A percentile compares a stretch with the other conserved stretches of the same genome.
These are phyloP conservation scores for Trachelipus rathkii DNA, from an alignment of 1,140 invertebrate species.

Conservation along the genomic window DNA sequence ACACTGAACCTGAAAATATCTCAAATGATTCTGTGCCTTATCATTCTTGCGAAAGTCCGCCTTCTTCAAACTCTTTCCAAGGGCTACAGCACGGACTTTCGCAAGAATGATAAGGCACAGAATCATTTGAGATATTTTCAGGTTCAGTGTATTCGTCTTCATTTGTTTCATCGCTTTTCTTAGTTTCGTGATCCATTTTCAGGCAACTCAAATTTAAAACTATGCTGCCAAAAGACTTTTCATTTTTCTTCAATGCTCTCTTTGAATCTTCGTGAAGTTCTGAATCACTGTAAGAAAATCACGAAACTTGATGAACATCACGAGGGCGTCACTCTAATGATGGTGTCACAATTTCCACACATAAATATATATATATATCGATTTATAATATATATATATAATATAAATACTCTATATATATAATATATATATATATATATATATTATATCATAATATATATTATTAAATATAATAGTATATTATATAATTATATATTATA, in stretches of 20 bases:
- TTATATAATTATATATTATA: no score
- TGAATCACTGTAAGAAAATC: slow-evolving; percentile 9
- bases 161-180: not conserved
- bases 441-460: no score
- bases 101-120: not conserved
- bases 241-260: slow-evolving; percentile 34
- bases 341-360: no score
- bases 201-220: slow-evolving; percentile 33
- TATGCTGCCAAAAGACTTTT: slow-evolving; percentile 31
- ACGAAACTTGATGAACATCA: no score
- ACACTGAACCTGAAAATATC: not conserved
- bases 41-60: slow-evolving; percentile 6
- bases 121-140: not conserved
- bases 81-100: not conserved
- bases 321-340: no score
- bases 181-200: slow-evolving; percentile 29
- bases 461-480: no score
- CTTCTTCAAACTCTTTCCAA: no score
- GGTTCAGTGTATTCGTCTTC: not conserved
- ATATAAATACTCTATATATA: no score
- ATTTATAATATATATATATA: no score
- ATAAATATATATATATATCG: no score
- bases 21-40: no score
- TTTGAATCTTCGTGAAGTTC: slow-evolving; percentile 31
- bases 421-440: no score